phyloP scores from a whole-genome alignment of 2,113 vertebrate species.

The Coryphaenoides rupestris region DNA sequence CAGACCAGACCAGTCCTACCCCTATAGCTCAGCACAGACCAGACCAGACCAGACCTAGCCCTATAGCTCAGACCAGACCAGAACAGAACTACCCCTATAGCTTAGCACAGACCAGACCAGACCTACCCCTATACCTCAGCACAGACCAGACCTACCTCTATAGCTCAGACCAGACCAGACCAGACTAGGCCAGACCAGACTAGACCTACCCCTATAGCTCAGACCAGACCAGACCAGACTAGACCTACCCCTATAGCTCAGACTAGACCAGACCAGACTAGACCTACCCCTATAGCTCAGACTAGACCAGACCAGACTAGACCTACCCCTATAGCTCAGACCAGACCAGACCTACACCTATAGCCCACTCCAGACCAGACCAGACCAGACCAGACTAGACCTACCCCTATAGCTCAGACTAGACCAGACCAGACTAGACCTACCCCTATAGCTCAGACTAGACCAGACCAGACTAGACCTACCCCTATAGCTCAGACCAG shows the following conservation, averaged over 20 bases:
- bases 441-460: constrained; percentile 4
- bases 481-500: neutral
- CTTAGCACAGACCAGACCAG: too few species aligned
- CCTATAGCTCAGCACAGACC: constrained; percentile 9
- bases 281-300: neutral
- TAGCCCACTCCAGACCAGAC: neutral
- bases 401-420: too few species aligned
- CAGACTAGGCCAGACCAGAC: too few species aligned
- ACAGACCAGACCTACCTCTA: constrained; percentile 4
- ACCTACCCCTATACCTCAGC: constrained; percentile 7
- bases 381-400: constrained; percentile 10
- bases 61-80: constrained; percentile 10
- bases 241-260: constrained; percentile 10
- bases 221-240: constrained; percentile 29
- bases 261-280: constrained; percentile 1
- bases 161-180: neutral
- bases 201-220: constrained; percentile 1
- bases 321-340: constrained; percentile 9
- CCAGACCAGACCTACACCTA: constrained; percentile 7
- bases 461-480: constrained; percentile 10
- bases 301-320: constrained; percentile 27
- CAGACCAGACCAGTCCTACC: neutral
- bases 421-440: constrained; percentile 32
- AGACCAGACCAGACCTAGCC: constrained; percentile 15
- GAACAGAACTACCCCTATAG: constrained; percentile 18